phyloP scores from a whole-genome alignment of 1,140 invertebrate species.

The Macrosteles quadrilineatus region DNA sequence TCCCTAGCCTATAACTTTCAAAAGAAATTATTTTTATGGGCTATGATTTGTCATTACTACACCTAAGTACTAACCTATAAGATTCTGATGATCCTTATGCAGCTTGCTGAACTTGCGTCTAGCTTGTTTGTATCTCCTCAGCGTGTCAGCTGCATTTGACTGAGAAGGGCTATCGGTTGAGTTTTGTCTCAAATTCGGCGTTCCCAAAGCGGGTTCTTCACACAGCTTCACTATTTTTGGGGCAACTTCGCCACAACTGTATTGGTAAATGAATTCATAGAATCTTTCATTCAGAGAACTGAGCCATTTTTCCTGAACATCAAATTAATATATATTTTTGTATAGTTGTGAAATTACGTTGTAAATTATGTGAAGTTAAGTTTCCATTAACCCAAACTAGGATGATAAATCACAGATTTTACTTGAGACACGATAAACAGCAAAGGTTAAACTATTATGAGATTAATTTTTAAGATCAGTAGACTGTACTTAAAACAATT shows the following conservation, averaged over 20 bases:
- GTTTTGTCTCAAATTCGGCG: slow-evolving; percentile 42
- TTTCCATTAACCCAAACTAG: too few species aligned
- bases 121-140: slow-evolving; percentile 48
- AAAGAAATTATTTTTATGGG: too few species aligned
- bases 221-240: slow-evolving; percentile 36
- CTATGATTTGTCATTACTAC: too few species aligned
- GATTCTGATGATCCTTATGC: slow-evolving; percentile 51
- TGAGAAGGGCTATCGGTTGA: background rate
- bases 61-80: slow-evolving; percentile 47
- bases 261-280: slow-evolving; percentile 31
- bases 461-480: too few species aligned
- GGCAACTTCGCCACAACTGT: slow-evolving; percentile 39
- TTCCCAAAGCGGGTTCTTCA: slow-evolving; percentile 36
- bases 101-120: slow-evolving; percentile 51
- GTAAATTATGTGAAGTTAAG: too few species aligned
- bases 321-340: slow-evolving; percentile 34
- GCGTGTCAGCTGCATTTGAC: slow-evolving; percentile 41
- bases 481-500: too few species aligned
- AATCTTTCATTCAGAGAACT: slow-evolving; percentile 29
- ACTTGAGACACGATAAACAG: too few species aligned
- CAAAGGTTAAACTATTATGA: too few species aligned
- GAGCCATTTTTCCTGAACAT: slow-evolving; percentile 37
- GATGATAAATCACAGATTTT: too few species aligned
- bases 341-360: slow-evolving; percentile 38
- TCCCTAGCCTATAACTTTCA: too few species aligned